Evolutionary conservation across 2,888 invertebrate species (phyloP).

Genomic region (Sminthurinus aureus): DNA sequence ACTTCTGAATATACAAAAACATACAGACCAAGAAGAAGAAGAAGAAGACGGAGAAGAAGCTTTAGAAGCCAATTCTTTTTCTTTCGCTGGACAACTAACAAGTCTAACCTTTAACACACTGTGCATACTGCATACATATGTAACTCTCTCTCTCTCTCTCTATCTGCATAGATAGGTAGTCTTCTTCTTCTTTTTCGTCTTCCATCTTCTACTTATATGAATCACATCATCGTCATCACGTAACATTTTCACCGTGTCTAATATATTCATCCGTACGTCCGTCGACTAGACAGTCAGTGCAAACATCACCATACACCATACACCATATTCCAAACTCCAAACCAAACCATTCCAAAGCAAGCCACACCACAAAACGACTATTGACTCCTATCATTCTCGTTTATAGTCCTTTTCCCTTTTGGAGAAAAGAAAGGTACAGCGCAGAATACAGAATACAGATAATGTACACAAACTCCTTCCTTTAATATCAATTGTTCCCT

Average conservation of each 20-base stretch:
- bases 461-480: too few relatives aligned
- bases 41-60: neutral
- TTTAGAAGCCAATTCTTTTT: neutral
- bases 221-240: slow-evolving; percentile 8
- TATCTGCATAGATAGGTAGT: neutral
- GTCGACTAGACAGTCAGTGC: neutral
- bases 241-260: neutral
- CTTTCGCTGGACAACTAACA: slow-evolving; percentile 17
- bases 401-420: neutral
- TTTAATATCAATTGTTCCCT: too few relatives aligned
- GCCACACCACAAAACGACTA: neutral
- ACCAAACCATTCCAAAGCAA: too few relatives aligned
- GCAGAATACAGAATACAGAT: neutral
- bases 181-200: neutral
- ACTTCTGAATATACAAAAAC: slow-evolving; percentile 8
- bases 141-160: neutral
- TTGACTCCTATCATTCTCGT: neutral
- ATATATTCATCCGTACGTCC: neutral
- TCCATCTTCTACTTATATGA: neutral
- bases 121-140: neutral
- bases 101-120: slow-evolving; percentile 2
- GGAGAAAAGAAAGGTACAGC: neutral
- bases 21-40: neutral
- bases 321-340: too few relatives aligned
- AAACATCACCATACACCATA: neutral